Percentiles rank a stretch among this genome's conserved stretches.
Evolutionary conservation across 2,888 invertebrate species (phyloP).

Genomic region (Cantharis nigra): DNA sequence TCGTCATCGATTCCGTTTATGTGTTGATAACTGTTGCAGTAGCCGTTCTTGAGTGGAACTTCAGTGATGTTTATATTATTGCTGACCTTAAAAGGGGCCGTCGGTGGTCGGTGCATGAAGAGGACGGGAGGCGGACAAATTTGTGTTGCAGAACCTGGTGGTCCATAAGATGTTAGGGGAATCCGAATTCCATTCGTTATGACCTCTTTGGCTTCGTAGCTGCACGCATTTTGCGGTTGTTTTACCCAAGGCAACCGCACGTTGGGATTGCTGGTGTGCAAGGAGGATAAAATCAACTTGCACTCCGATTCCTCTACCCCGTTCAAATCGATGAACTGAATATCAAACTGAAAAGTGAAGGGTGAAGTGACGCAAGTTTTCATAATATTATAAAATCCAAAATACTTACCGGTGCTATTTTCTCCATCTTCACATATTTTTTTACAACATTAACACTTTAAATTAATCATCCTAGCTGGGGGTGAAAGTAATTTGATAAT

Average conservation of each 20-base stretch:
- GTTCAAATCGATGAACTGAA: conserved; percentile 75
- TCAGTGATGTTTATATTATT: not conserved
- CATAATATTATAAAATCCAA: not conserved
- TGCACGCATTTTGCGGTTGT: not conserved
- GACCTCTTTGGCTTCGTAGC: not conserved
- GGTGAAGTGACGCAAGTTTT: not conserved
- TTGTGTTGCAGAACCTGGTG: not conserved
- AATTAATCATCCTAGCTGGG: not conserved
- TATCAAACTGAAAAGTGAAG: conserved; percentile 16
- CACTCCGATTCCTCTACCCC: conserved; percentile 73
- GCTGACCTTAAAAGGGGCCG: not conserved
- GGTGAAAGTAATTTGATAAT: not conserved
- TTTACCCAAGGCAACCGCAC: conserved; percentile 52
- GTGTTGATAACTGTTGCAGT: not conserved
- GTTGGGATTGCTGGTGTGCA: conserved; percentile 57
- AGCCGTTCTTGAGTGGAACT: not conserved
- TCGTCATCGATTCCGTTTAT: not conserved
- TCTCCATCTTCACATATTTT: not conserved
- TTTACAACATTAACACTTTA: not conserved
- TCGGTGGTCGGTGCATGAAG: not conserved
- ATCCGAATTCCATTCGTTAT: not conserved
- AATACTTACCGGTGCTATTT: not conserved
- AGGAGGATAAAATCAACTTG: conserved; percentile 65
- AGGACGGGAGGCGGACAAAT: not conserved
- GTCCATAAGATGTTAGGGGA: not conserved